phyloP scores from a whole-genome alignment of 2,113 vertebrate genomes.

The Oenanthe oenanthe region DNA sequence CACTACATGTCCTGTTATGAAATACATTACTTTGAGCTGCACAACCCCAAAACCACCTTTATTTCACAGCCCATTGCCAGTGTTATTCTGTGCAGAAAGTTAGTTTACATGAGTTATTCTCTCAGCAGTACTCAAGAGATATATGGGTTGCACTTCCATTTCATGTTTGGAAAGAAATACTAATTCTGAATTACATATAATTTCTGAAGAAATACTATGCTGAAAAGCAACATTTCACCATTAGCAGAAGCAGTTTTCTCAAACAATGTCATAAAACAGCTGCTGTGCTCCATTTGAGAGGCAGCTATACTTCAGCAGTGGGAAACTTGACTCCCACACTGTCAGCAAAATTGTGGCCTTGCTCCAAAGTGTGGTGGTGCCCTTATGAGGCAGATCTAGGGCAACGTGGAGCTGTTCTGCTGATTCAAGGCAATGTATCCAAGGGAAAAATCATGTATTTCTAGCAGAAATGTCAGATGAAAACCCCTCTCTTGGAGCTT shows the following conservation, averaged over 20 bases:
- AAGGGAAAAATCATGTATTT: not conserved
- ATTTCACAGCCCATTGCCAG: constrained; percentile 16
- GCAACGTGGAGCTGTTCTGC: not conserved
- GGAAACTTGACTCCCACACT: not conserved
- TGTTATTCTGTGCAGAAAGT: constrained; percentile 24
- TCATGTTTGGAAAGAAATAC: constrained; percentile 29
- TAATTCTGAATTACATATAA: not conserved
- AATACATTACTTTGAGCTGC: not conserved
- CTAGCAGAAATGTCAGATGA: not conserved
- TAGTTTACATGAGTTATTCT: not conserved
- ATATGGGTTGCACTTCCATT: not conserved
- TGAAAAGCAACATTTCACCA: constrained; percentile 2
- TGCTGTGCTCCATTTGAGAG: constrained; percentile 3
- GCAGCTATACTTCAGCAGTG: not conserved
- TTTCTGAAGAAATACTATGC: not conserved
- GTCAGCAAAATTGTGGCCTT: not conserved
- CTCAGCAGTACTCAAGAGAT: constrained; percentile 10
- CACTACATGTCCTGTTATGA: not conserved
- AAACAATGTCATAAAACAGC: not conserved
- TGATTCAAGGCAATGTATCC: not conserved
- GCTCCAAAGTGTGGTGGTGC: not conserved
- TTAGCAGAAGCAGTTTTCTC: constrained; percentile 8
- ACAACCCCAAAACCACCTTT: constrained; percentile 1
- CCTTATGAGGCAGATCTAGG: not conserved
- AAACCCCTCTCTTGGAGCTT: not conserved